Evolutionary conservation across 2,888 invertebrate species (phyloP).

Genomic region (Merodon equestris): DNA sequence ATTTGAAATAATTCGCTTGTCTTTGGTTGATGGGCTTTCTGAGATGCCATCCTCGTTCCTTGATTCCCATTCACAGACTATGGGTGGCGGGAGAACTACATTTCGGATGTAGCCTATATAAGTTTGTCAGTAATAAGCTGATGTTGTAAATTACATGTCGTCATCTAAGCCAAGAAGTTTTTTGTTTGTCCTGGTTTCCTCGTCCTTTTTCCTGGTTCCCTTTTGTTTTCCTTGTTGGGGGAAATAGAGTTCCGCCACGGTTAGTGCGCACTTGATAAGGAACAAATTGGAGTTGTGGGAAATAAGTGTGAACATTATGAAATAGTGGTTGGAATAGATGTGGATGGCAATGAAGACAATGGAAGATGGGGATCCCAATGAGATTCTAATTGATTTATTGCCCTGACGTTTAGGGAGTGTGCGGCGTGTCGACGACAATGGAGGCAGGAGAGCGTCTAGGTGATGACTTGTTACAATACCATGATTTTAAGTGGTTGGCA

Average conservation of each 20-base stretch:
- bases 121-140: constrained; percentile 59
- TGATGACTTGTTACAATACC: too few species aligned
- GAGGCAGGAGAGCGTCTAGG: too few species aligned
- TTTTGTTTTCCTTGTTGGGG: constrained; percentile 8
- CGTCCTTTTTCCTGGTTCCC: constrained; percentile 19
- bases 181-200: constrained; percentile 34
- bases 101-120: not conserved
- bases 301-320: constrained; percentile 47
- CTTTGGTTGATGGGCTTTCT: constrained; percentile 64
- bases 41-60: constrained; percentile 44
- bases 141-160: constrained; percentile 66
- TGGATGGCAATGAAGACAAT: not conserved
- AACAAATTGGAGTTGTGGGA: constrained; percentile 57
- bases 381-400: constrained; percentile 54
- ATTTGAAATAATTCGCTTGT: constrained; percentile 68
- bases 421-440: too few species aligned
- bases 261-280: constrained; percentile 42
- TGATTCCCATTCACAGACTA: not conserved
- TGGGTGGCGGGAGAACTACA: not conserved
- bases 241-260: constrained; percentile 3
- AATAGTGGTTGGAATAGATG: constrained; percentile 5
- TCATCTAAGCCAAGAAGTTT: constrained; percentile 60
- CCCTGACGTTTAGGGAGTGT: too few species aligned
- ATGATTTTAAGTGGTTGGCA: too few species aligned
- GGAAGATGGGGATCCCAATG: constrained; percentile 21